Evolutionary conservation across 2,113 vertebrate species (phyloP).

Genomic region (Cervus canadensis): DNA sequence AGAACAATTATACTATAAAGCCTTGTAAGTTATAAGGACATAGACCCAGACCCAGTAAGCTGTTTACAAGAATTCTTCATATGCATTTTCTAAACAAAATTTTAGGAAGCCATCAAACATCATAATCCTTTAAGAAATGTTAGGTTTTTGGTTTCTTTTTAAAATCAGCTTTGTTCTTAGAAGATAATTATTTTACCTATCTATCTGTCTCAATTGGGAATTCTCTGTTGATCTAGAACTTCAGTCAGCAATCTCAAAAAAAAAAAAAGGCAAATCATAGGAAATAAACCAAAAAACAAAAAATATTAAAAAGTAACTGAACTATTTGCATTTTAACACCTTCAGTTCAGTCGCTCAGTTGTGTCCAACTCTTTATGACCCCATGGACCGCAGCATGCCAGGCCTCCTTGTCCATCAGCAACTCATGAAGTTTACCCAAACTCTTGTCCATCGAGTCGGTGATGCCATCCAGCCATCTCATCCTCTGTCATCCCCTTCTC

Average conservation of each 20-base stretch:
- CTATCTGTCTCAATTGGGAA: not conserved
- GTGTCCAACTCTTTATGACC: no score
- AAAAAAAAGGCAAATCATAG: not conserved
- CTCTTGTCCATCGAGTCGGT: no score
- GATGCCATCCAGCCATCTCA: no score
- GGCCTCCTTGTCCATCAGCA: no score
- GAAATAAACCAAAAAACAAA: not conserved
- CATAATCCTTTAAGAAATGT: constrained; percentile 70
- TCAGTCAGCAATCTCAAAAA: not conserved
- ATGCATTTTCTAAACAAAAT: constrained; percentile 77
- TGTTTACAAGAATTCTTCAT: constrained; percentile 78
- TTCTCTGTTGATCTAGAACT: not conserved
- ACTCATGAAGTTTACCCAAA: no score
- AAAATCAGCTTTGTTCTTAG: constrained; percentile 19
- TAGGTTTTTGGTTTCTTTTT: not conserved
- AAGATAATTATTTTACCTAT: not conserved
- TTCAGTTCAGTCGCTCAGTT: not conserved
- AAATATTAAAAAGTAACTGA: not conserved
- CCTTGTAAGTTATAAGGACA: constrained; percentile 78
- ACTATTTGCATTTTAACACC: constrained; percentile 1
- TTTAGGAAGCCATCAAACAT: constrained; percentile 70
- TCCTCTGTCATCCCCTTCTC: no score
- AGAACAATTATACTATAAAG: constrained; percentile 72
- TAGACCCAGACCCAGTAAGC: constrained; percentile 69
- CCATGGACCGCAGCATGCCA: no score